Percentiles rank a stretch among this genome's conserved stretches.
Conservation (phyloP, 2,797 vertebrate species). For the Xyrichtys novacula region DNA sequence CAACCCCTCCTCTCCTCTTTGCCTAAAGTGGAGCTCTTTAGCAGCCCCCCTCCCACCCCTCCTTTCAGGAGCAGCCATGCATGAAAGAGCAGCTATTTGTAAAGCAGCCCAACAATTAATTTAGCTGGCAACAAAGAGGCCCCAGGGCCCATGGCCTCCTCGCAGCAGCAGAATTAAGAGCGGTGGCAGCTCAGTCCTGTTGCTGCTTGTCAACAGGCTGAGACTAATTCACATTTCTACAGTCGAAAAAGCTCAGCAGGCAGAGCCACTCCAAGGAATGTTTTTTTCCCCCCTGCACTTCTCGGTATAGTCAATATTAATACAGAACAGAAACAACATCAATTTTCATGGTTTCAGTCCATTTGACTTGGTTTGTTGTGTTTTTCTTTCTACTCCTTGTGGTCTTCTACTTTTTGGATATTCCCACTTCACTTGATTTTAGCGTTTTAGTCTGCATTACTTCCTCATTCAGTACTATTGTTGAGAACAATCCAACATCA, state of each 20-base stretch:
- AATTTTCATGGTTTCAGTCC: no score
- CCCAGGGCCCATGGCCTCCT: constrained; percentile 70
- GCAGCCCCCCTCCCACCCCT: constrained; percentile 67
- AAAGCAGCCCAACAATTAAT: constrained; percentile 86
- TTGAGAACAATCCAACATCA: no score
- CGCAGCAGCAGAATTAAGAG: constrained; percentile 71
- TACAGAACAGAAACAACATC: no score
- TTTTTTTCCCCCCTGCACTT: no score
- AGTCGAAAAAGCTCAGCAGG: constrained; percentile 44
- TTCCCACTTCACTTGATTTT: no score
- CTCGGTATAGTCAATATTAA: no score
- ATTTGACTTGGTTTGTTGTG: no score
- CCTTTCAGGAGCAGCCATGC: constrained; percentile 82
- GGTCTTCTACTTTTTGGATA: no score
- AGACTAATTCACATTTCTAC: constrained; percentile 73
- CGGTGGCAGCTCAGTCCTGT: constrained; percentile 73
- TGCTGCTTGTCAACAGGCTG: constrained; percentile 81
- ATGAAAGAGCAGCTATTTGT: constrained; percentile 87
- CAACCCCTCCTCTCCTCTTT: constrained; percentile 70
- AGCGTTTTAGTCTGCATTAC: no score
- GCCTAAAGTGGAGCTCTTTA: constrained; percentile 84
- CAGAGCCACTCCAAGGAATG: constrained; percentile 15
- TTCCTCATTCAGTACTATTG: no score
- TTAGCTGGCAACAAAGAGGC: constrained; percentile 83
- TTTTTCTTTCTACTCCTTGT: no score